These are phyloP conservation scores for Sebastes umbrosus DNA, from an alignment of 2,797 vertebrate species.

Conservation along the genomic window DNA sequence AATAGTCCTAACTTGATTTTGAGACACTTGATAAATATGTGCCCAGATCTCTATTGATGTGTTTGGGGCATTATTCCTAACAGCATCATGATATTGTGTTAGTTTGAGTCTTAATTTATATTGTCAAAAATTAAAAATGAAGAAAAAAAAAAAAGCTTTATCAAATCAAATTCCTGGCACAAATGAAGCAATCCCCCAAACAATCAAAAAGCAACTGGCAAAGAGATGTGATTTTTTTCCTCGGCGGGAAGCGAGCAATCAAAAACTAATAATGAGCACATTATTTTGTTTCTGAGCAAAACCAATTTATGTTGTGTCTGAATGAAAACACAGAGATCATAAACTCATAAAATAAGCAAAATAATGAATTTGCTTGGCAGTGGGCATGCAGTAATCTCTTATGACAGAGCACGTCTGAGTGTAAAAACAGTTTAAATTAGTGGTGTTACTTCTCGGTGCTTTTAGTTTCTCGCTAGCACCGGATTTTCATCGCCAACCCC, in stretches of 20 bases:
- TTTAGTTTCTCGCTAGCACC: background rate
- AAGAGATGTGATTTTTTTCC: slow-evolving; percentile 41
- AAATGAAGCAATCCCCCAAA: slow-evolving; percentile 52
- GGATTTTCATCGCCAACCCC: slow-evolving; percentile 16
- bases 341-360: slow-evolving; percentile 28
- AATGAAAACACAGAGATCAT: slow-evolving; percentile 46
- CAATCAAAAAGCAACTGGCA: slow-evolving; percentile 51
- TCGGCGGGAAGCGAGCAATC: slow-evolving; percentile 49
- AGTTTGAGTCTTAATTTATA: background rate
- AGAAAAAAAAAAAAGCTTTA: background rate
- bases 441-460: slow-evolving; percentile 2
- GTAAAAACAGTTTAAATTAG: slow-evolving; percentile 20
- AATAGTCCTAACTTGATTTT: background rate
- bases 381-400: background rate
- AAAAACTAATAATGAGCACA: slow-evolving; percentile 52
- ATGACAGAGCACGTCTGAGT: background rate
- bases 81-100: background rate
- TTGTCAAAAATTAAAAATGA: background rate
- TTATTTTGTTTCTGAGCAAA: slow-evolving; percentile 48
- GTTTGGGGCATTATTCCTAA: background rate
- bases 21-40: background rate
- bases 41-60: background rate
- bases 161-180: slow-evolving; percentile 34
- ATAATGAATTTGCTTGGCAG: slow-evolving; percentile 21
- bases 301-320: slow-evolving; percentile 47